Conservation (phyloP, 2,888 invertebrate genomes). For the Eupithecia subumbrata region DNA sequence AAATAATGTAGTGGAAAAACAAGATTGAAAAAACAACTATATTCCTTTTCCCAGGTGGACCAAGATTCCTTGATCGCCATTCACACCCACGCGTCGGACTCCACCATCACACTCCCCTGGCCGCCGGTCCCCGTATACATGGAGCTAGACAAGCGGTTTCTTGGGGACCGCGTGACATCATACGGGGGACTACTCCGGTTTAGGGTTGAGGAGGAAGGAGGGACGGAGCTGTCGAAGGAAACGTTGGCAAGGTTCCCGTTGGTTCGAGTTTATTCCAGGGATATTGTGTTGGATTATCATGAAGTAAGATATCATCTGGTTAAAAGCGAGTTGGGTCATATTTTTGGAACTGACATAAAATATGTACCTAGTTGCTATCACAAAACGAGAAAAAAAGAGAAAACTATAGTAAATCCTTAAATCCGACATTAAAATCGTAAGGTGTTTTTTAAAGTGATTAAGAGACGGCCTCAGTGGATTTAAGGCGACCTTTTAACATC, state of each 20-base stretch:
- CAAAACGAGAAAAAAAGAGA: too few species aligned
- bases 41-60: conserved; percentile 61
- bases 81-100: conserved; percentile 69
- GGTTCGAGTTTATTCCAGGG: conserved; percentile 91
- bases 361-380: too few species aligned
- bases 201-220: conserved; percentile 87
- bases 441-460: too few species aligned
- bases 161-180: conserved; percentile 94
- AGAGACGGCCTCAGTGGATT: too few species aligned
- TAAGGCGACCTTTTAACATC: too few species aligned
- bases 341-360: too few species aligned
- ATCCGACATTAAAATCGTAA: too few species aligned
- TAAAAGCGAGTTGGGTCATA: background rate
- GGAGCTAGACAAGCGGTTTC: conserved; percentile 90
- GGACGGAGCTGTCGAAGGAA: conserved; percentile 82
- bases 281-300: conserved; percentile 90
- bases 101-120: conserved; percentile 75
- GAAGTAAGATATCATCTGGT: conserved; percentile 62
- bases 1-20: too few species aligned
- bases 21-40: too few species aligned
- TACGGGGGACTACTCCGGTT: conserved; percentile 96
- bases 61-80: conserved; percentile 71
- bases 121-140: conserved; percentile 89
- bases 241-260: conserved; percentile 88
- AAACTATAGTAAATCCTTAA: too few species aligned